A percentile compares a stretch with the other conserved stretches of the same genome.
These are phyloP conservation scores for Eufriesea mexicana DNA, from an alignment of 1,140 invertebrate genomes.

Conservation along the genomic window DNA sequence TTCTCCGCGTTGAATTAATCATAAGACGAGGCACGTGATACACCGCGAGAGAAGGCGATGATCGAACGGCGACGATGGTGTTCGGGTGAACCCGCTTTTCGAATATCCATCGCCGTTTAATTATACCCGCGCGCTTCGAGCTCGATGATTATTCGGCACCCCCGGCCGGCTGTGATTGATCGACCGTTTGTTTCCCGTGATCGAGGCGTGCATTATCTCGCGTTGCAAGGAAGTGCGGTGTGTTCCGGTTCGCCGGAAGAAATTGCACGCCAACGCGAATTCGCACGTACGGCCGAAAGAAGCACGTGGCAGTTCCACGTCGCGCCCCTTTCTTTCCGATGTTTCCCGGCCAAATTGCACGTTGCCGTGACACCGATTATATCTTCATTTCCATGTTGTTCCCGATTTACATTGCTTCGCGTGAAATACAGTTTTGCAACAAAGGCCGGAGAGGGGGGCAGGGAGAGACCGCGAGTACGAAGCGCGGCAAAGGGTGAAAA, in stretches of 20 bases:
- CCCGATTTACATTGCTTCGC: slow-evolving; percentile 17
- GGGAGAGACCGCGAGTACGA: neutral
- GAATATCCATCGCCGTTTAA: neutral
- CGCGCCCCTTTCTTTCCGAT: slow-evolving; percentile 12
- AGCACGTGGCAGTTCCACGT: neutral
- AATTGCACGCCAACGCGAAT: slow-evolving; percentile 24
- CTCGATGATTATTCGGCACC: neutral
- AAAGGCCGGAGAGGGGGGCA: neutral
- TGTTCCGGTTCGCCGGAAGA: neutral
- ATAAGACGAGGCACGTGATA: neutral
- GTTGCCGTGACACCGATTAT: slow-evolving; percentile 47
- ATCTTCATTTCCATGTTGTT: slow-evolving; percentile 39
- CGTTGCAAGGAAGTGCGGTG: neutral
- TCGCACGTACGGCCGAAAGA: slow-evolving; percentile 7
- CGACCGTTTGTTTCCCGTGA: neutral
- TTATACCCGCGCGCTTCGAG: neutral
- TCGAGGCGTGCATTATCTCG: slow-evolving; percentile 11
- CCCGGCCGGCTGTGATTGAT: neutral
- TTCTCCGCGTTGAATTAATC: slow-evolving; percentile 5
- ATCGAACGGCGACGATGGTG: neutral
- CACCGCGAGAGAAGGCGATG: neutral
- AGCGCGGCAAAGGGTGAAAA: neutral
- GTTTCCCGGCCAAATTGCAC: slow-evolving; percentile 32
- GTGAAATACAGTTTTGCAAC: slow-evolving; percentile 3
- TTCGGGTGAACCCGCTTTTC: neutral